Base-by-base conservation (phyloP, 2,888 invertebrate genomes). In the Ochropleura leucogaster region DNA sequence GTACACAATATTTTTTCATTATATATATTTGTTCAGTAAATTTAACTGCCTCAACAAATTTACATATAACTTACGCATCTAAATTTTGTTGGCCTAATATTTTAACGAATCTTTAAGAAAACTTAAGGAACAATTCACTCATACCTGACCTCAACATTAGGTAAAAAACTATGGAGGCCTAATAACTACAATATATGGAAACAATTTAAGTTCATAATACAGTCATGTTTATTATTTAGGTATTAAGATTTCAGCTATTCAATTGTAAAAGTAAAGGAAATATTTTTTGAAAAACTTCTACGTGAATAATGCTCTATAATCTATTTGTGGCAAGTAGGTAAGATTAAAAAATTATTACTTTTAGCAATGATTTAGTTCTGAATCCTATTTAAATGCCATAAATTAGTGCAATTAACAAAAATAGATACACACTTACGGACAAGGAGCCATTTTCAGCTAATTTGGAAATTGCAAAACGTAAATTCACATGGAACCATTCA, bases 41-140 rank as follows among this genome's bases (percentile, higher is more conserved):
- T 89, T 84, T 76, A 80, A 89, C 87, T 88, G 89, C 84, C 86
- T 91, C 90, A 92, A 92, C 91, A 91, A 93, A 89, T 92, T 90
- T 90, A 88, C 86, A 87, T 88, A 89, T 90, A 89, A 88, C 88
- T 91, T 90, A 90, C 85, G 83, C 78, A 72, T 87, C 90, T 91
- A 91, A 90, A 90, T 90, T 91, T 92, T 91, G 90, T 90, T 92
- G 92, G 92, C 92, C 90, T 91, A 90, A 91, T 88, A 79, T 82
- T 89, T 83, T 82, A 85, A 87, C 80, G 82, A 79, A 83, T 74
- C 66, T 75, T 70, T 68, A 81, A 80, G 47, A 65, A 78, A 87
- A 85, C 79, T 64, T 70, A 79, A 73, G 70, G 85, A 88, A 88
- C 85, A 86, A 87, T 88, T 88, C 87, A 88, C 89, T 89, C 87